Conservation (phyloP, 2,113 vertebrate genomes). For the Neogobius melanostomus region DNA sequence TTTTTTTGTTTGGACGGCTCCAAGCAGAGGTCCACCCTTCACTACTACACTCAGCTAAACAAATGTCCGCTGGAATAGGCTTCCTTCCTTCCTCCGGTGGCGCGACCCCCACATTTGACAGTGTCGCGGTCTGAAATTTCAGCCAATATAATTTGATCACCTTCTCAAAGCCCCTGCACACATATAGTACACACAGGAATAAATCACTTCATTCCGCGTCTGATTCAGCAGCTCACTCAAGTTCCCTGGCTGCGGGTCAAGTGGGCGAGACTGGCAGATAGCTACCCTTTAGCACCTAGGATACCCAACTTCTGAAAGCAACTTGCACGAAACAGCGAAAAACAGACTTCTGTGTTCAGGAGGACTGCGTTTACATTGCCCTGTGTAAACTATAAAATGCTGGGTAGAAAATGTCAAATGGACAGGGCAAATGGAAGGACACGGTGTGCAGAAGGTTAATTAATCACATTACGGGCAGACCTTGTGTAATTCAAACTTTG, state of each 20-base stretch:
- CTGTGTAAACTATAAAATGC: slow-evolving; percentile 22
- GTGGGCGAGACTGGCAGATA: slow-evolving; percentile 31
- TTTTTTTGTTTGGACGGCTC: slow-evolving; percentile 34
- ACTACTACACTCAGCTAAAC: slow-evolving; percentile 40
- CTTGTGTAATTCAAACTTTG: slow-evolving; percentile 27
- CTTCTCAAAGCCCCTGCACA: neutral
- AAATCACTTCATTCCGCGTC: slow-evolving; percentile 8
- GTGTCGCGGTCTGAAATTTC: slow-evolving; percentile 17
- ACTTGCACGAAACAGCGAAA: neutral
- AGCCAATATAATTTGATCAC: slow-evolving; percentile 16
- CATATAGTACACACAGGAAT: neutral
- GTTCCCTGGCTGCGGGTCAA: slow-evolving; percentile 36
- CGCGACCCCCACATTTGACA: no score
- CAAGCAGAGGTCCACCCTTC: slow-evolving; percentile 10
- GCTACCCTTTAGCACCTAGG: slow-evolving; percentile 27
- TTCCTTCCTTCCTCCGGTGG: slow-evolving; percentile 17
- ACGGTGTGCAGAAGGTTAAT: slow-evolving; percentile 26
- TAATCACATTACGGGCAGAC: slow-evolving; percentile 51
- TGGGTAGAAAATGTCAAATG: slow-evolving; percentile 31
- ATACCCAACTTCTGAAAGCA: slow-evolving; percentile 45
- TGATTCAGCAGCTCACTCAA: slow-evolving; percentile 44
- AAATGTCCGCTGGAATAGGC: slow-evolving; percentile 30
- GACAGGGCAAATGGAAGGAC: slow-evolving; percentile 35
- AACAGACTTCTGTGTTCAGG: slow-evolving; percentile 9
- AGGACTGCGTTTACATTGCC: slow-evolving; percentile 39